Base-by-base conservation (phyloP, 2,888 invertebrate species). In the Apamea crenata region DNA sequence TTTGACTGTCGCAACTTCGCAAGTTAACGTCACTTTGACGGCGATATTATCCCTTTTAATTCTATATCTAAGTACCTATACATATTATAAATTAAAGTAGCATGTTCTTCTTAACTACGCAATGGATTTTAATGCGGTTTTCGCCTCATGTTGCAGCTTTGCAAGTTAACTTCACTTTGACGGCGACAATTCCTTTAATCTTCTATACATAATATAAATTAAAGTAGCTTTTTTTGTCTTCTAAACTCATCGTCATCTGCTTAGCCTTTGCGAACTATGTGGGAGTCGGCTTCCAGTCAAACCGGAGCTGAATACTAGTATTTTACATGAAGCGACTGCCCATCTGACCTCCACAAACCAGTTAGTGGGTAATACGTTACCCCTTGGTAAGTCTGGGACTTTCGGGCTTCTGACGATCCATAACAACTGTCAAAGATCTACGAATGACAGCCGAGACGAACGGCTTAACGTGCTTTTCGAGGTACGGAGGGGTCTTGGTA, bases 11-110 rank as follows among this genome's bases (percentile, higher is more conserved):
- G 44, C 47, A 7, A 56, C 40, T 80, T 59, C 14, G 29, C 75
- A 69, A 77, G 36, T 75, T 65, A 59, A 32, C 59, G 3, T 65
- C 50, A 44, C 40, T 82, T 82, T 77, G 44, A 65, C 53, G 47
- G 65, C 40, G 10, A 65, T 40, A 68, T 61, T 69, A 53, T 63
- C 68, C 7, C 40, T 71, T 71, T 70, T 56, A 56, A 74, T 56
- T 56, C 4, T 25, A 56, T 56, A 12, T 56, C n/a, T 56, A n/a
- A 56, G 56, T 56, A 25, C 16, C 1, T 36, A 65, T 21, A 25
- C 12, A 12, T 25, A 36, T 66, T 36, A 12, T 6, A 65, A 68
- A 68, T 6, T 29, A 67, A 68, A 21, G 12, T 12, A 3, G 29
- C 7, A 21, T 44, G 1, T 47, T 47, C 66, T 66, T 40, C 40